Evolutionary conservation across 2,888 invertebrate species (phyloP).

Genomic region (Megastigmus dorsalis): DNA sequence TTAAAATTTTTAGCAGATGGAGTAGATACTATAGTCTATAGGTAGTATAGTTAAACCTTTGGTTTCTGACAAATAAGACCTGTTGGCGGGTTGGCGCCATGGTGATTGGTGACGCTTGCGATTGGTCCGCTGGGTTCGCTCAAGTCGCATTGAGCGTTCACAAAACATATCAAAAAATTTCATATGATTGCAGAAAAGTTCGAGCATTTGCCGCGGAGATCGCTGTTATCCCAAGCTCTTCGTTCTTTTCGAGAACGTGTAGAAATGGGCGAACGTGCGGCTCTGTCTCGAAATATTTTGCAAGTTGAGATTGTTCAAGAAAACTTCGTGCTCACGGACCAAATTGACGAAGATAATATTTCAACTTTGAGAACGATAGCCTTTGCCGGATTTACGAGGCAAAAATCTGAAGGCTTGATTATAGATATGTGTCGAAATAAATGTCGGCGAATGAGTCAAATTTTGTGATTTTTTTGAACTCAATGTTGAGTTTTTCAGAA

Average conservation of each 20-base stretch:
- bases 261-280: constrained; percentile 52
- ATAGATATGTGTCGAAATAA: constrained; percentile 18
- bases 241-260: constrained; percentile 37
- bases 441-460: constrained; percentile 36
- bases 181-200: constrained; percentile 42
- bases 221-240: constrained; percentile 61
- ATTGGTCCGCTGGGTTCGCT: no score
- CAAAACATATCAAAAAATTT: constrained; percentile 26
- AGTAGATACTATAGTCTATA: no score
- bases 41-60: no score
- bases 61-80: no score
- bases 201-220: constrained; percentile 53
- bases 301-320: constrained; percentile 53
- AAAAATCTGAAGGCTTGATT: not conserved
- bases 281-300: constrained; percentile 50
- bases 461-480: constrained; percentile 43
- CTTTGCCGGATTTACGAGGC: not conserved
- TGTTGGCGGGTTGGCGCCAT: no score
- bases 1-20: no score
- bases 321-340: constrained; percentile 30
- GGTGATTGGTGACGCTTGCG: no score
- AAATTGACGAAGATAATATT: constrained; percentile 4
- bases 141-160: not conserved
- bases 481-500: constrained; percentile 1
- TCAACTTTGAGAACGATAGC: not conserved